Conservation (phyloP, 2,113 vertebrate genomes). For the Ictidomys tridecemlineatus region DNA sequence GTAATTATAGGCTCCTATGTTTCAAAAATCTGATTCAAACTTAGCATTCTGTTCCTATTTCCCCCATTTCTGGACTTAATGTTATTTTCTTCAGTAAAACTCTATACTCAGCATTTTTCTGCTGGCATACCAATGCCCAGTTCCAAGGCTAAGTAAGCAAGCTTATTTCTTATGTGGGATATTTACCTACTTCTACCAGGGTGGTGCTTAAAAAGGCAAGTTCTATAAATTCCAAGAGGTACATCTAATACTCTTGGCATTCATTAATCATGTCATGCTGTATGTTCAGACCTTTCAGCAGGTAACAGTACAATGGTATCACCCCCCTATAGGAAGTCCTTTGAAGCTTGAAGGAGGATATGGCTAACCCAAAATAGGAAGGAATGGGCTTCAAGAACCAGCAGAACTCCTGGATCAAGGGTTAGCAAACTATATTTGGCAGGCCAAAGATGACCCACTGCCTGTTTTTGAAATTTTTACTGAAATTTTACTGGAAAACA, state of each 20-base stretch:
- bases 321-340: background rate
- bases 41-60: conserved; percentile 30
- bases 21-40: conserved; percentile 52
- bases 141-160: background rate
- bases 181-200: background rate
- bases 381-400: background rate
- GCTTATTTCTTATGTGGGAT: background rate
- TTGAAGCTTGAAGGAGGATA: conserved; percentile 21
- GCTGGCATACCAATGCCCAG: background rate
- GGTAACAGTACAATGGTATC: background rate
- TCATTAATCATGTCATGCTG: background rate
- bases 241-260: background rate
- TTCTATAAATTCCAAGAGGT: background rate
- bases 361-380: background rate
- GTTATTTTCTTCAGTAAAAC: conserved; percentile 17
- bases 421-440: background rate
- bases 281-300: background rate
- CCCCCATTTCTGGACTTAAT: background rate
- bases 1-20: background rate
- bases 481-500: conserved; percentile 26
- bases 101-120: background rate
- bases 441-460: background rate
- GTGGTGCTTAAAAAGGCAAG: background rate
- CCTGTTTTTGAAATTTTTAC: conserved; percentile 23
- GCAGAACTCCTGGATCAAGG: background rate